Evolutionary conservation across 2,888 invertebrate species (phyloP).

Genomic region (Cinara cedri): DNA sequence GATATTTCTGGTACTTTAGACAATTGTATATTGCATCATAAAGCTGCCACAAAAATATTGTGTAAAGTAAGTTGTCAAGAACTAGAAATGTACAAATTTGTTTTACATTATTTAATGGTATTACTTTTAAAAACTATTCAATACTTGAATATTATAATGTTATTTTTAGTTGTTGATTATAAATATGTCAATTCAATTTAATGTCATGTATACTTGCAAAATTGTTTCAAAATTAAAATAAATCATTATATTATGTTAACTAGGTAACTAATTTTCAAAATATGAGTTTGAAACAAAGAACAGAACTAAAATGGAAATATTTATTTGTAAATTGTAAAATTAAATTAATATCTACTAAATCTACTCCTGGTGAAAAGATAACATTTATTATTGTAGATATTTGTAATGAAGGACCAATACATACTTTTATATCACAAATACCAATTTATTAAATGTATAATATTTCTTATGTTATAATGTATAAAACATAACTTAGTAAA

Average conservation of each 20-base stretch:
- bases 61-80: slow-evolving; percentile 67
- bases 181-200: neutral
- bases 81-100: neutral
- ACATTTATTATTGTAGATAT: slow-evolving; percentile 63
- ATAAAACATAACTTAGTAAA: neutral
- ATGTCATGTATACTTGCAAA: neutral
- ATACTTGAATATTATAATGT: no score
- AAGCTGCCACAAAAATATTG: slow-evolving; percentile 69
- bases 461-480: neutral
- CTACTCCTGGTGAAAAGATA: slow-evolving; percentile 60
- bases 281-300: slow-evolving; percentile 66
- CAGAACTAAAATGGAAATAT: slow-evolving; percentile 70
- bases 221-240: neutral
- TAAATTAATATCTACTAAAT: slow-evolving; percentile 64
- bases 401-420: slow-evolving; percentile 58
- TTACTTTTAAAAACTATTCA: neutral
- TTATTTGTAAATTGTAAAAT: slow-evolving; percentile 71
- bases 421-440: slow-evolving; percentile 3
- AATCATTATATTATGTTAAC: slow-evolving; percentile 57
- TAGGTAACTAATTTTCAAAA: slow-evolving; percentile 67
- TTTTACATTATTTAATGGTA: neutral
- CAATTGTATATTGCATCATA: slow-evolving; percentile 68
- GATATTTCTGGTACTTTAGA: slow-evolving; percentile 75
- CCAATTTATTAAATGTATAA: slow-evolving; percentile 34
- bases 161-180: neutral